These are phyloP conservation scores for Hemicentrotus pulcherrimus DNA, from an alignment of 35 echinoderm and acorn worm species.

Conservation along the genomic window DNA sequence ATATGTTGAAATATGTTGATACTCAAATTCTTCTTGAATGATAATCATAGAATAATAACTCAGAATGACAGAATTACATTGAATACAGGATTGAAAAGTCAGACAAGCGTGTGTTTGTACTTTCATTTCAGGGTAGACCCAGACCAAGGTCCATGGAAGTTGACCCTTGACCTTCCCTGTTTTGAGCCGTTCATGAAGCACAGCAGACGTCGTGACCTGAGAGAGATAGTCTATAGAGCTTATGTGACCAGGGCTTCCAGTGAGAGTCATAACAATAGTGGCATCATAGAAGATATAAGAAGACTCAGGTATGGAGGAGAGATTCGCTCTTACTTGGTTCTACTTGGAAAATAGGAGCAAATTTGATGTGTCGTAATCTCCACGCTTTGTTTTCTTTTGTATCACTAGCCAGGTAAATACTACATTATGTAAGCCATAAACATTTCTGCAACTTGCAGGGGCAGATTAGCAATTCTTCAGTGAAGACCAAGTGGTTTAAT, in stretches of 20 bases:
- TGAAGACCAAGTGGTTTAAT: too few relatives aligned
- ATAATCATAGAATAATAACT: too few relatives aligned
- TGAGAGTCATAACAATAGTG: conserved; percentile 67
- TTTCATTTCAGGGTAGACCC: conserved; percentile 58
- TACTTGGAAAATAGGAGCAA: too few relatives aligned
- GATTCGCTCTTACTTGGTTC: too few relatives aligned
- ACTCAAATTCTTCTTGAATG: too few relatives aligned
- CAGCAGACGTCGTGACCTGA: conserved; percentile 65
- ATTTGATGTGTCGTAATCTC: too few relatives aligned
- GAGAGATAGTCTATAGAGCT: conserved; percentile 76
- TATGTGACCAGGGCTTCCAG: conserved; percentile 78
- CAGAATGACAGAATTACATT: not conserved
- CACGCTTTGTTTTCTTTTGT: too few relatives aligned
- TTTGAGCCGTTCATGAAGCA: conserved; percentile 96
- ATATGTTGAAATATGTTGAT: too few relatives aligned
- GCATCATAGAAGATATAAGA: conserved; percentile 86
- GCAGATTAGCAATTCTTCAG: too few relatives aligned
- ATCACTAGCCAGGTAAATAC: too few relatives aligned
- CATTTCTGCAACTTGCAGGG: too few relatives aligned
- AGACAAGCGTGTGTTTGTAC: not conserved
- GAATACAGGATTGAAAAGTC: not conserved
- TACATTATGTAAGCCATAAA: too few relatives aligned
- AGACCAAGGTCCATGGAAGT: conserved; percentile 82
- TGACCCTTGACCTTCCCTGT: conserved; percentile 90
- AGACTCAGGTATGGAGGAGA: conserved; percentile 66